Conservation (phyloP, 2,888 invertebrate genomes). For the Caenorhabditis uteleia region DNA sequence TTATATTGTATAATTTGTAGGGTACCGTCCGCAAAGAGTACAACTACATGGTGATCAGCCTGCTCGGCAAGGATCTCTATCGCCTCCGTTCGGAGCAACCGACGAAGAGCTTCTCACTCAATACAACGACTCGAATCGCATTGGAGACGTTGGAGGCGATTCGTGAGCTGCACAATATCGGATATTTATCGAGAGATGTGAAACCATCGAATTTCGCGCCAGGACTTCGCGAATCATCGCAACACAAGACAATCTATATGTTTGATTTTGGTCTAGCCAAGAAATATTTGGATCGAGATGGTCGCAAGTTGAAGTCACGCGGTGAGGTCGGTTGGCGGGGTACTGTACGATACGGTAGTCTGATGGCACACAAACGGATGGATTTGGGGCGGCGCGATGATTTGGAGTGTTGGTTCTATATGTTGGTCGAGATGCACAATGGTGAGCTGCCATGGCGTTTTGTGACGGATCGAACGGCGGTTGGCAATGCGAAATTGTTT, state of each 20-base stretch:
- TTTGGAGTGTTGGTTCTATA: constrained; percentile 57
- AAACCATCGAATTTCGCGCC: constrained; percentile 53
- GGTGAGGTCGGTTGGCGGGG: constrained; percentile 58
- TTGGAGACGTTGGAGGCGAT: constrained; percentile 53
- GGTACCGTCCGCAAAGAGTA: constrained; percentile 42
- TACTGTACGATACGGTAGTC: constrained; percentile 55
- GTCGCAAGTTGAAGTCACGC: constrained; percentile 32
- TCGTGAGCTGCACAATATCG: constrained; percentile 47
- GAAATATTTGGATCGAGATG: constrained; percentile 30
- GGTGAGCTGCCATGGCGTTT: constrained; percentile 57
- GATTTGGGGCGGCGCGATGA: constrained; percentile 56
- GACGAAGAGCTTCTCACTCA: constrained; percentile 44
- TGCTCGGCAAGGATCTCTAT: constrained; percentile 53
- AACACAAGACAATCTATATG: constrained; percentile 33
- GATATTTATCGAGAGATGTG: constrained; percentile 44
- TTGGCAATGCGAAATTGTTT: constrained; percentile 17
- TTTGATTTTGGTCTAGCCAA: constrained; percentile 44
- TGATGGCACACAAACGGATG: constrained; percentile 49
- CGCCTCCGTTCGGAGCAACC: constrained; percentile 36
- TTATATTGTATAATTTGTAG: constrained; percentile 12
- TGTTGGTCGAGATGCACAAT: constrained; percentile 54
- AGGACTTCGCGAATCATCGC: constrained; percentile 24
- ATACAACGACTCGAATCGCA: constrained; percentile 51
- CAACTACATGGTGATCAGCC: constrained; percentile 54
- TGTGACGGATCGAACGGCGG: constrained; percentile 37